A percentile compares a stretch with the other conserved stretches of the same genome.
phyloP scores from a whole-genome alignment of 37 sponge, comb jelly and placozoan genomes.

The Ephydatia muelleri region DNA sequence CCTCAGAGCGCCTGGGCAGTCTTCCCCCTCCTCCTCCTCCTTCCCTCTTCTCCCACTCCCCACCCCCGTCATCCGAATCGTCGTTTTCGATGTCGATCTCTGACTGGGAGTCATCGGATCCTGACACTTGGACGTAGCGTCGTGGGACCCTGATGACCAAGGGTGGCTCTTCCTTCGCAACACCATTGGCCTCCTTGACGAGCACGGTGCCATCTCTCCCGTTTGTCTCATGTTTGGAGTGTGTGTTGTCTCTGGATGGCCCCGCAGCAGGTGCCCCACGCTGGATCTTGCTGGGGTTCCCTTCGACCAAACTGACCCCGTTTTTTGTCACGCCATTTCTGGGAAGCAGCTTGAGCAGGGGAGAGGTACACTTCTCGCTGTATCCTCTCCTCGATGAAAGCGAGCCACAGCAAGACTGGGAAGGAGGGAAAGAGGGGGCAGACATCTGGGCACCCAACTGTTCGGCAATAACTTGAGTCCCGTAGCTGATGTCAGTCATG shows the following conservation, averaged over 20 bases:
- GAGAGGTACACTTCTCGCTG: conserved; percentile 24
- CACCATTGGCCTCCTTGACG: background rate
- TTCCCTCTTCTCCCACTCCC: background rate
- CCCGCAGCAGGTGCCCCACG: background rate
- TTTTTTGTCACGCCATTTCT: conserved; percentile 1
- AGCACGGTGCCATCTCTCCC: background rate
- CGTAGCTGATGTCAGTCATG: conserved; percentile 33
- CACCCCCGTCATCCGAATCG: background rate
- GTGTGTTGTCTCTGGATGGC: background rate
- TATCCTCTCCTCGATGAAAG: background rate
- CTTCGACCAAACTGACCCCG: background rate
- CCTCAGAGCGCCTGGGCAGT: conserved; percentile 16
- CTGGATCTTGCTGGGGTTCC: background rate
- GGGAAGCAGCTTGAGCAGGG: background rate
- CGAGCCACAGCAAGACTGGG: background rate
- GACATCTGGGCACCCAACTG: background rate
- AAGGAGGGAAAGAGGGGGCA: background rate
- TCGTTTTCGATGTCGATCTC: background rate
- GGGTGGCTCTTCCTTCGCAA: background rate
- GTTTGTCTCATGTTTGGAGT: background rate
- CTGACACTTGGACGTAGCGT: background rate
- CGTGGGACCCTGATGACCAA: background rate
- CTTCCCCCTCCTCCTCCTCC: background rate
- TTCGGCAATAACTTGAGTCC: conserved; percentile 8
- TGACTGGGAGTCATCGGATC: background rate